Evolutionary conservation across 2,888 invertebrate species (phyloP).

Genomic region (Nasonovia ribisnigri): DNA sequence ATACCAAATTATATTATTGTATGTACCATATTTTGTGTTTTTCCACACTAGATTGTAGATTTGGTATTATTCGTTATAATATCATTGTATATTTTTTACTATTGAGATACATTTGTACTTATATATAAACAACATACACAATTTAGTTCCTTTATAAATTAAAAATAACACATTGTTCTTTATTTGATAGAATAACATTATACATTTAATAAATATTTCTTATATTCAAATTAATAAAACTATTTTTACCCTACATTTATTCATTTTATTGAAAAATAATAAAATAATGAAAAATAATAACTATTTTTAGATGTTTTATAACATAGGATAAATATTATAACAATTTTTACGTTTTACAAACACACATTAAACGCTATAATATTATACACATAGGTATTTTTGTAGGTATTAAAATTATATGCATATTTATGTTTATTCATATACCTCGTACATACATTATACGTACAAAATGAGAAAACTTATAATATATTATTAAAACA

Average conservation of each 20-base stretch:
- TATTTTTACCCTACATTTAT: background rate
- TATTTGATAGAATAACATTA: background rate
- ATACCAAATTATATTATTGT: too few species aligned
- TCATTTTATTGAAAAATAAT: background rate
- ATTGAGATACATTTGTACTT: background rate
- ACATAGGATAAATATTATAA: background rate
- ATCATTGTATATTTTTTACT: background rate
- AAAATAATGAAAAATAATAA: background rate
- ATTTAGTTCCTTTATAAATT: background rate
- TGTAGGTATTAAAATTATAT: background rate
- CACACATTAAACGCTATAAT: background rate
- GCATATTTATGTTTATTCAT: constrained; percentile 4
- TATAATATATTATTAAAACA: background rate
- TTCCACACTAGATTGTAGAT: background rate
- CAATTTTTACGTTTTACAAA: background rate
- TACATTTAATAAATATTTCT: background rate
- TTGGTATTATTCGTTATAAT: background rate
- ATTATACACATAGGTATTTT: constrained; percentile 12
- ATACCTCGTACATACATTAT: background rate
- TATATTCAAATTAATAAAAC: background rate
- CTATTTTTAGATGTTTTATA: background rate
- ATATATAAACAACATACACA: background rate
- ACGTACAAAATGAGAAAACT: background rate
- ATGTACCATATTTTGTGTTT: too few species aligned
- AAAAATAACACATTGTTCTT: background rate